Base-by-base conservation (phyloP, 2,888 invertebrate species). In the Cyclophora punctaria region DNA sequence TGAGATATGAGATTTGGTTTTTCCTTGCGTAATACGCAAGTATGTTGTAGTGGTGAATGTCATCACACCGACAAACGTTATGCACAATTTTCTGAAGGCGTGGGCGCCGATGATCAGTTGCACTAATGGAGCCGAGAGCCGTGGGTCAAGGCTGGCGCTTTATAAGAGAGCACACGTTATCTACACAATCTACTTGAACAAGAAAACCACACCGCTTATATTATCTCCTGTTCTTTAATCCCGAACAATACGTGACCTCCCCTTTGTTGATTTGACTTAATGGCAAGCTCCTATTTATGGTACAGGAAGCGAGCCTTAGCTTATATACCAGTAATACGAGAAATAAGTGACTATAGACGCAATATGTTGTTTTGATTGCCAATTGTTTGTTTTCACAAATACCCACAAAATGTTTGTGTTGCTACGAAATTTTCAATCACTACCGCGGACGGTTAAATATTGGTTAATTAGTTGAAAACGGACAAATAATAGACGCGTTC, bases 401-500 rank as follows among this genome's bases (percentile, higher is more conserved):
- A 35, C 44, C 40, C 47, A 51, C 45, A 48, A 48, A 55, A 48
- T 52, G 48, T 50, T 46, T 44, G 48, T 33, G 33, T 5, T 44
- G 7, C 44, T 33, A 35, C 48, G 45, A 42, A 45, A 56, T 60
- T 55, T 57, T 52, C 57, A 58, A 57, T 56, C 53, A 53, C 45
- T 48, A 49, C 50, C 60, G 58, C 56, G 58, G 55, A 60, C 59
- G 60, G 51, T 50, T 61, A 65, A 67, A 64, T 66, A 66, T 63
- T 69, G 60, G 66, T 66, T 69, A 67, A 67, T 67, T 66, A 66
- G 69, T 67, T 44, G 63, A 56, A 59, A 63, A 61, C 57, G 54
- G 49, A 60, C 63, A 63, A 62, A 63, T 63, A 63, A 62, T 60
- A 49, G 56, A 53, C 52, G 58, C 57, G 50, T 53, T 50, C 49